Percentiles rank a stretch among this genome's conserved stretches.
These are phyloP conservation scores for Tethea ocularis DNA, from an alignment of 2,888 invertebrate genomes.

Conservation along the genomic window DNA sequence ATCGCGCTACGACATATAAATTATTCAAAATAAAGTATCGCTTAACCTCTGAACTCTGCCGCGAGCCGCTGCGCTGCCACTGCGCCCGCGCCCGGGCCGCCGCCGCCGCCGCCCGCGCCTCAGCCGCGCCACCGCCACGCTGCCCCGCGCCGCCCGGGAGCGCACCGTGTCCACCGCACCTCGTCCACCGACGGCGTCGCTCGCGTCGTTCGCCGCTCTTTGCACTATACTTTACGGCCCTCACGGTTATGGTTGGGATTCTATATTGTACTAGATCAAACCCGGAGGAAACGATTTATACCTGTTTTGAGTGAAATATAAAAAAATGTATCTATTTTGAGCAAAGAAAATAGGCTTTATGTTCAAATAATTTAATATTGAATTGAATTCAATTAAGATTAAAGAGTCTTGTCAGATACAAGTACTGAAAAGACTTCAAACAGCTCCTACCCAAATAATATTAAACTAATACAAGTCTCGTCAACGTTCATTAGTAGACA, in stretches of 20 bases:
- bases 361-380: no score
- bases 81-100: neutral
- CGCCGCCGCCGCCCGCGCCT: neutral
- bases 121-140: neutral
- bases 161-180: neutral
- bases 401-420: no score
- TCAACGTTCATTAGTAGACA: no score
- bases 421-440: no score
- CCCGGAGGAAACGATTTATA: neutral
- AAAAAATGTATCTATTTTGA: neutral
- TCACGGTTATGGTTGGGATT: no score
- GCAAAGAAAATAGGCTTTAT: neutral
- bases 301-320: neutral
- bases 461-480: no score
- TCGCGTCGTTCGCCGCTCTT: no score
- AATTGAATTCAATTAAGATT: no score
- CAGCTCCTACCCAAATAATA: no score
- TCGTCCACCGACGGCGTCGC: no score
- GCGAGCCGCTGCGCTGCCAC: neutral
- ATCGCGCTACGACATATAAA: conserved; percentile 82
- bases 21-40: conserved; percentile 85
- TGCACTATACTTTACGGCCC: neutral
- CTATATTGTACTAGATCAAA: neutral
- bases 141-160: neutral
- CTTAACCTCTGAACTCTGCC: conserved; percentile 69